Evolutionary conservation across 2,113 vertebrate genomes (phyloP), one percentile per base, ranked within the genome.

Genomic region (Hypomesus transpacificus): DNA sequence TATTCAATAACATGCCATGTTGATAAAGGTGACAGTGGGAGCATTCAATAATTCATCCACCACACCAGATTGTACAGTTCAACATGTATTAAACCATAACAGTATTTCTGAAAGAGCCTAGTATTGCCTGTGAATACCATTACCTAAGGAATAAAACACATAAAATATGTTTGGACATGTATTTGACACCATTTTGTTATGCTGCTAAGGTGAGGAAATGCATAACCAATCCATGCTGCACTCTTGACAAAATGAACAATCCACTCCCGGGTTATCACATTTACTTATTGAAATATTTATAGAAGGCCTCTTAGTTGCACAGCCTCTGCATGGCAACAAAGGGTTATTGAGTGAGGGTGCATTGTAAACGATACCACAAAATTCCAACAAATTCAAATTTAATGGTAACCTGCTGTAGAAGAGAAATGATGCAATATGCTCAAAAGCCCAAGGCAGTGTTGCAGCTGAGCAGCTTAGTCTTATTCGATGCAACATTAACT

Each of bases 401-500:
- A 93, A 91, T 91, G 88, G 88, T 89, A 86, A 90, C 86, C 82
- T 91, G 89, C 91, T 89, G 88, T 70, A 84, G 82, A 89, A 90
- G 90, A 93, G 91, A 92, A 94, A 91, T 86, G 74, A 90, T 89
- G 86, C 86, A 85, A 92, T 93, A 91, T 92, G 91, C 87, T 84
- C 75, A 73, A 86, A 79, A 93, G 91, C 84, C 93, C 80, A 91
- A 87, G 92, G 87, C 90, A 86, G 85, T 90, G 88, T 88, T 84
- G 86, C 90, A 93, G 87, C 90, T 89, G 89, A 92, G 85, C 87
- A 87, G 84, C 90, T 91, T 87, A 88, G 87, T 92, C 91, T 92
- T 92, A 93, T 94, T 95, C 93, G 93, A 85, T 94, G 94, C 93
- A 92, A 93, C 94, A 94, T 94, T 96, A 95, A 94, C 93, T 95